These are phyloP conservation scores for Margaritifera margaritifera DNA, from an alignment of 2,888 invertebrate genomes.

Conservation along the genomic window DNA sequence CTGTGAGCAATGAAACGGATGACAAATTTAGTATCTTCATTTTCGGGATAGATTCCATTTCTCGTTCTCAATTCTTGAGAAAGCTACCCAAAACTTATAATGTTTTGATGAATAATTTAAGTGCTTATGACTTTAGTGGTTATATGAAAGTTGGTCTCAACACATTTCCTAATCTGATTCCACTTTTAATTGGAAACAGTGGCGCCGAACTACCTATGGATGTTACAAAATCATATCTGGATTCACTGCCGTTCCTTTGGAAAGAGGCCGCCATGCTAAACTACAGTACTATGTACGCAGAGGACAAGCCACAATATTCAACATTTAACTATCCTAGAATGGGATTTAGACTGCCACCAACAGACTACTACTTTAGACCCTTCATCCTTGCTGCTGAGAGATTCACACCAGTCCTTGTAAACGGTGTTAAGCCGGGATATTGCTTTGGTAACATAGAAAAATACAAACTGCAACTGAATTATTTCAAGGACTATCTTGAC, in stretches of 20 bases:
- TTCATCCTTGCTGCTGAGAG: slow-evolving; percentile 78
- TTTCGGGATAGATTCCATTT: slow-evolving; percentile 28
- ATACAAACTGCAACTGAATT: slow-evolving; percentile 79
- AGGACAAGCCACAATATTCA: slow-evolving; percentile 85
- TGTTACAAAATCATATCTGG: slow-evolving; percentile 14
- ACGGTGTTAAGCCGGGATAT: neutral
- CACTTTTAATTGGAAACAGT: slow-evolving; percentile 32
- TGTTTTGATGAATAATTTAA: slow-evolving; percentile 26
- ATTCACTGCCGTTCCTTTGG: slow-evolving; percentile 84
- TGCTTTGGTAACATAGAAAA: slow-evolving; percentile 84
- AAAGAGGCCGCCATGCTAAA: slow-evolving; percentile 82
- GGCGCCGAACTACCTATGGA: slow-evolving; percentile 10
- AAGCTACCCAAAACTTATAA: slow-evolving; percentile 34
- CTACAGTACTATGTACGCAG: slow-evolving; percentile 85
- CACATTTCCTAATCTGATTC: slow-evolving; percentile 38
- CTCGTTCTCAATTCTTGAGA: slow-evolving; percentile 25
- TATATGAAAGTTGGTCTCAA: slow-evolving; percentile 41
- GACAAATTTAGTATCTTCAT: slow-evolving; percentile 20
- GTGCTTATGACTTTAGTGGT: slow-evolving; percentile 38
- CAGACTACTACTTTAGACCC: slow-evolving; percentile 87
- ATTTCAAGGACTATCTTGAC: slow-evolving; percentile 74
- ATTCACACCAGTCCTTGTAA: slow-evolving; percentile 31
- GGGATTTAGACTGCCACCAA: slow-evolving; percentile 83
- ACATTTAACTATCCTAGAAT: slow-evolving; percentile 85
- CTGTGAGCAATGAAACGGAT: slow-evolving; percentile 12